These are phyloP conservation scores for Amniataba percoides DNA, from an alignment of 2,797 vertebrate genomes.

Conservation along the genomic window DNA sequence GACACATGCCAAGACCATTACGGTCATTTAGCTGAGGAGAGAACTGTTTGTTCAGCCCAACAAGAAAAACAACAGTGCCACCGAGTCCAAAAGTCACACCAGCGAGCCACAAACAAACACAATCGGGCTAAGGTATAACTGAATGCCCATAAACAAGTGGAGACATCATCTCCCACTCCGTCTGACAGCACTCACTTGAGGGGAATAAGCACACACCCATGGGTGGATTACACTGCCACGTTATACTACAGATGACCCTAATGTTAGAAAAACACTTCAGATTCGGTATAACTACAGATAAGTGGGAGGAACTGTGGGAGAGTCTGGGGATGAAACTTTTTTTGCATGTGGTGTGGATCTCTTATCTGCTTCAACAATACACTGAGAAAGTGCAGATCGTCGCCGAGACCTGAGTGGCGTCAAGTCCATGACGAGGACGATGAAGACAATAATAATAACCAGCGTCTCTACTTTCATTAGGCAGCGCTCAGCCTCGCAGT, in stretches of 20 bases:
- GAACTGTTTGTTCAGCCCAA: slow-evolving; percentile 83
- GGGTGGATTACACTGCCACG: slow-evolving; percentile 31
- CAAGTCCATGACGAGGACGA: slow-evolving; percentile 37
- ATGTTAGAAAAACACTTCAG: slow-evolving; percentile 45
- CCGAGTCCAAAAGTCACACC: slow-evolving; percentile 73
- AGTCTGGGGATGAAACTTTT: slow-evolving; percentile 16
- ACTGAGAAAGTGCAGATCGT: slow-evolving; percentile 3
- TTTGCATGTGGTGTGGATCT: background rate
- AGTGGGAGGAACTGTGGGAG: slow-evolving; percentile 8
- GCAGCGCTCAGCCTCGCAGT: slow-evolving; percentile 75
- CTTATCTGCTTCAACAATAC: slow-evolving; percentile 19
- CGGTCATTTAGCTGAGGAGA: slow-evolving; percentile 74
- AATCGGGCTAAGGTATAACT: slow-evolving; percentile 59
- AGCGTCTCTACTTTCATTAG: slow-evolving; percentile 84
- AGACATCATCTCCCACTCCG: slow-evolving; percentile 61
- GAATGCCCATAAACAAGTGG: slow-evolving; percentile 60
- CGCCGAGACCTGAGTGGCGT: slow-evolving; percentile 29
- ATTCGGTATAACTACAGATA: slow-evolving; percentile 34
- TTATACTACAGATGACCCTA: slow-evolving; percentile 4
- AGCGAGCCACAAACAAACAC: slow-evolving; percentile 73
- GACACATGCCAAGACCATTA: slow-evolving; percentile 83
- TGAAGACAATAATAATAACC: slow-evolving; percentile 81
- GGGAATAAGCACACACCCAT: slow-evolving; percentile 31
- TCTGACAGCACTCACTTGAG: slow-evolving; percentile 41
- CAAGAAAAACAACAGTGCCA: slow-evolving; percentile 78